A percentile compares a stretch with the other conserved stretches of the same genome.
Conservation (phyloP, 53 echinoderm and acorn worm species). For the Glandiceps talaboti region DNA sequence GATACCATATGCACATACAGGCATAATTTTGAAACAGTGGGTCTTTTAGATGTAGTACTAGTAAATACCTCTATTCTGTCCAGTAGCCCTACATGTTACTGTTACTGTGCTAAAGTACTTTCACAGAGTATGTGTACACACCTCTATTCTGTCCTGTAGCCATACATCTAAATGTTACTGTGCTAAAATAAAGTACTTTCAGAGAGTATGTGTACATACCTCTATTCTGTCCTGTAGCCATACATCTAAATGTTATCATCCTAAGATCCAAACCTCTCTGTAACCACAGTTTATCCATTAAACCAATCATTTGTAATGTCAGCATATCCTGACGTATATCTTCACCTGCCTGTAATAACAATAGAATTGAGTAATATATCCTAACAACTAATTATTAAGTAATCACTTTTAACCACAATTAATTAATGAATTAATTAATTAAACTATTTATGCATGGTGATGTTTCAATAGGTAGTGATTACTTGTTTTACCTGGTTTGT, state of each 20-base stretch:
- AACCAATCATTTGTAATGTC: slow-evolving; percentile 98
- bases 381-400: no score
- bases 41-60: no score
- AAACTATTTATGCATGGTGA: no score
- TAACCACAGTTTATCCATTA: slow-evolving; percentile 89
- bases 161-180: slow-evolving; percentile 87
- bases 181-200: slow-evolving; percentile 86
- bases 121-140: no score
- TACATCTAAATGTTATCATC: slow-evolving; percentile 90
- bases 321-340: slow-evolving; percentile 95
- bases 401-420: no score
- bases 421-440: no score
- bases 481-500: no score
- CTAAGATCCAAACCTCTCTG: slow-evolving; percentile 80
- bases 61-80: slow-evolving; percentile 65
- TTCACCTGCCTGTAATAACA: slow-evolving; percentile 85
- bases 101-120: slow-evolving; percentile 85
- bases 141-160: slow-evolving; percentile 77
- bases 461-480: no score
- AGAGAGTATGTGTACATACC: no score
- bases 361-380: no score
- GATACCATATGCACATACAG: no score
- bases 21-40: no score
- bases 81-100: slow-evolving; percentile 81
- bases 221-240: slow-evolving; percentile 74